Evolutionary conservation across 2,113 vertebrate species (phyloP).

Genomic region (Toxostoma redivivum): DNA sequence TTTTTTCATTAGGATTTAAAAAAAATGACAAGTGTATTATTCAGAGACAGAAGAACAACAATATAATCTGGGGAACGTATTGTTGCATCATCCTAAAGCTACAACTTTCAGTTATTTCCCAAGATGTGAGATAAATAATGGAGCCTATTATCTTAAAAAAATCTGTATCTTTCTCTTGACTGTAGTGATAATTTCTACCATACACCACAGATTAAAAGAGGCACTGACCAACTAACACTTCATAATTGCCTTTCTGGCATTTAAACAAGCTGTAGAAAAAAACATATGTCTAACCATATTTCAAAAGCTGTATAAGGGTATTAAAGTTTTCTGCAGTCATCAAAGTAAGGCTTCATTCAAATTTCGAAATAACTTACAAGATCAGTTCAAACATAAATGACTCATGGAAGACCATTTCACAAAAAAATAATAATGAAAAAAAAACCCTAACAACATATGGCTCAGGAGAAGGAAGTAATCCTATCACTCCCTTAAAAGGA

Average conservation of each 20-base stretch:
- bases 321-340: slow-evolving; percentile 34
- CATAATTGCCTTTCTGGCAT: slow-evolving; percentile 49
- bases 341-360: slow-evolving; percentile 28
- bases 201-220: background rate
- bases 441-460: background rate
- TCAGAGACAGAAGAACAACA: background rate
- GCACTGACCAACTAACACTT: slow-evolving; percentile 28
- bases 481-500: background rate
- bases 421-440: slow-evolving; percentile 7
- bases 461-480: background rate
- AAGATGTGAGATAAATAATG: background rate
- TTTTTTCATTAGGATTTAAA: background rate
- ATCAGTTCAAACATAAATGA: slow-evolving; percentile 35
- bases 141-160: slow-evolving; percentile 1
- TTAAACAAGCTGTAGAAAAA: slow-evolving; percentile 37
- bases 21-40: background rate
- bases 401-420: slow-evolving; percentile 9
- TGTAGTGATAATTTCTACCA: slow-evolving; percentile 44
- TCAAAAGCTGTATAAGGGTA: background rate
- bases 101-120: background rate
- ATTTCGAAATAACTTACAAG: slow-evolving; percentile 33
- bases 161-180: background rate
- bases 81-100: background rate
- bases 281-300: background rate
- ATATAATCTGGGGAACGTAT: background rate